Evolutionary conservation across 2,888 invertebrate species (phyloP), one percentile per base, ranked within the genome.

Genomic region (Drosophila infuscata): DNA sequence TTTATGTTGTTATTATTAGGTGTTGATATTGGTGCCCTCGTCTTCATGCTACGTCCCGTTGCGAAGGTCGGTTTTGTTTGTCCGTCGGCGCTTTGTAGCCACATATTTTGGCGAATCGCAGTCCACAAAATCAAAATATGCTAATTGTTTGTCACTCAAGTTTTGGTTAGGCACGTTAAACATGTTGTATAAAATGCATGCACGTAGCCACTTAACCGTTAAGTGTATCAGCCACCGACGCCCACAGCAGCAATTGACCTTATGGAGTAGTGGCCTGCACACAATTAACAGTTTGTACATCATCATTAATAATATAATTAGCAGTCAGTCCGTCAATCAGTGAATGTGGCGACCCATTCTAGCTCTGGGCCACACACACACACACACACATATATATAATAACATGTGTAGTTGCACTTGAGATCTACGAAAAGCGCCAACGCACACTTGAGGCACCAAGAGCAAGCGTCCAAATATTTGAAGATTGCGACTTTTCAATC

Each of bases 81-180:
- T 52, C 72, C 61, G 54, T 54, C 60, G 57, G 71, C 51, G 9
- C 51, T 61, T 62, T 67, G 57, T 20, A 30, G 20, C 43, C 32
- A 30, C n/a, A 29, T 35, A 20, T 36, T 38, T 66, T 70, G 56
- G 65, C 74, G 48, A 77, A 81, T 79, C 51, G 75, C 76, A 77
- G 56, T 51, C 63, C 58, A 56, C 17, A 62, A 68, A 54, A 49
- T 43, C 51, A 33, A 64, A 69, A 61, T 68, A 85, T 85, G 85
- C 85, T 86, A 85, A 85, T 86, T 86, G 83, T 81, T 81, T 79
- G 81, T 62, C 83, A 76, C 82, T 84, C 74, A 80, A 70, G 68
- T 76, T 73, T 71, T 80, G 74, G 60, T 71, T 63, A 67, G n/a
- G 68, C 81, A 74, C 73, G 68, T 61, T 85, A 86, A 86, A 53